phyloP scores from a whole-genome alignment of 2,888 invertebrate species.

The Limnephilus lunatus region DNA sequence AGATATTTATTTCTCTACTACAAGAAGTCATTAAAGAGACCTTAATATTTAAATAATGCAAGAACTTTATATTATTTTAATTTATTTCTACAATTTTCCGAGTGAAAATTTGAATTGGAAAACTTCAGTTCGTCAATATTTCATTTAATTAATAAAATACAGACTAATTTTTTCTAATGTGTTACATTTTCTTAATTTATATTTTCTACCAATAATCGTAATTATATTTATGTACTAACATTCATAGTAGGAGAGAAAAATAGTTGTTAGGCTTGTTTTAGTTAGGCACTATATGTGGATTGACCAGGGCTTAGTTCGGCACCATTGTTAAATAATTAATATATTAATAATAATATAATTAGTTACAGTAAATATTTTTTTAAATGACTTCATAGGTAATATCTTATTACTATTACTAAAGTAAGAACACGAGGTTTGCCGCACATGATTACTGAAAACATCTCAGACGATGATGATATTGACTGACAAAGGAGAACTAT shows the following conservation, averaged over 20 bases:
- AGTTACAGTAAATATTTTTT: too few relatives aligned
- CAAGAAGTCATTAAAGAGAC: background rate
- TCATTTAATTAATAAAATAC: background rate
- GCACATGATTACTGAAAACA: too few relatives aligned
- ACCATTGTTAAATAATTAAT: background rate
- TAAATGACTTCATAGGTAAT: too few relatives aligned
- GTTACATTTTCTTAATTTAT: background rate
- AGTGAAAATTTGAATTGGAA: background rate
- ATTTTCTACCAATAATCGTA: background rate
- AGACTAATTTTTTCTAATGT: background rate
- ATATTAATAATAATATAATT: too few relatives aligned
- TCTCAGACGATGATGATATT: too few relatives aligned
- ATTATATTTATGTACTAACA: background rate
- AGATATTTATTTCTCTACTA: background rate
- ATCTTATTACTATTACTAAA: background rate
- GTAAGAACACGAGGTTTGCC: background rate
- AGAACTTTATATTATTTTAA: too few relatives aligned
- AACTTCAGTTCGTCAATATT: background rate
- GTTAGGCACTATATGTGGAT: too few relatives aligned
- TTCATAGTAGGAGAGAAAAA: background rate
- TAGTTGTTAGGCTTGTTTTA: background rate
- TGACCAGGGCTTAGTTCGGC: background rate
- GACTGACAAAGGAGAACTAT: too few relatives aligned
- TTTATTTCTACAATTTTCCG: too few relatives aligned
- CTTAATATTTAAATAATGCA: too few relatives aligned